A percentile compares a stretch with the other conserved stretches of the same genome.
phyloP scores from a whole-genome alignment of 2,888 invertebrate species.

The Myathropa florea region DNA sequence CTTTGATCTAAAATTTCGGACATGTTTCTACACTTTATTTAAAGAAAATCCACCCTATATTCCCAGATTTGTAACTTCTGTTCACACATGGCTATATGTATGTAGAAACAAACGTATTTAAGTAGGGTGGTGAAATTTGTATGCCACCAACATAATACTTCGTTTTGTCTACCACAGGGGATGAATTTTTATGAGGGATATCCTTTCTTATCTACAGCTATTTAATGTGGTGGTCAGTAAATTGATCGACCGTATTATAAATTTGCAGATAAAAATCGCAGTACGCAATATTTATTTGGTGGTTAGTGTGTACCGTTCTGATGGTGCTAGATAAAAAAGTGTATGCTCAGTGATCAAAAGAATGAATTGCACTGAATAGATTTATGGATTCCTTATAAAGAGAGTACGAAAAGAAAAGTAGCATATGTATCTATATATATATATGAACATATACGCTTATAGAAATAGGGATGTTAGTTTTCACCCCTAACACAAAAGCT shows the following conservation, averaged over 20 bases:
- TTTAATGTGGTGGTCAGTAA: constrained; percentile 74
- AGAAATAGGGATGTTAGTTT: too few species aligned
- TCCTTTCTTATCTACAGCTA: constrained; percentile 74
- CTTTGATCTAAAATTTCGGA: constrained; percentile 52
- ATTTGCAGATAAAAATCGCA: constrained; percentile 63
- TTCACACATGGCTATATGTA: neutral
- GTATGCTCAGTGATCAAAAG: constrained; percentile 42
- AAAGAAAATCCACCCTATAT: constrained; percentile 53
- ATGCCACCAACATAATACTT: constrained; percentile 67
- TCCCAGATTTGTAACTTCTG: neutral
- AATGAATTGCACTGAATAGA: neutral
- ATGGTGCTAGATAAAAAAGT: constrained; percentile 45
- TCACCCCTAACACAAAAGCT: too few species aligned
- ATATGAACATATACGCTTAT: too few species aligned
- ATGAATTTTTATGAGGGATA: constrained; percentile 75
- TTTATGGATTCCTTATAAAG: neutral
- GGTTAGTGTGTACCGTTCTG: constrained; percentile 28
- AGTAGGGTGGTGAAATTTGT: constrained; percentile 62
- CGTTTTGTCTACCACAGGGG: constrained; percentile 69
- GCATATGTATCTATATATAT: too few species aligned
- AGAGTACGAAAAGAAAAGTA: neutral
- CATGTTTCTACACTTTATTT: constrained; percentile 55
- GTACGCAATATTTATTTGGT: constrained; percentile 66
- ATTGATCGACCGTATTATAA: constrained; percentile 72
- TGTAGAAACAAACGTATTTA: neutral